phyloP scores from a whole-genome alignment of 1,140 invertebrate genomes.

The Heliconius congener region DNA sequence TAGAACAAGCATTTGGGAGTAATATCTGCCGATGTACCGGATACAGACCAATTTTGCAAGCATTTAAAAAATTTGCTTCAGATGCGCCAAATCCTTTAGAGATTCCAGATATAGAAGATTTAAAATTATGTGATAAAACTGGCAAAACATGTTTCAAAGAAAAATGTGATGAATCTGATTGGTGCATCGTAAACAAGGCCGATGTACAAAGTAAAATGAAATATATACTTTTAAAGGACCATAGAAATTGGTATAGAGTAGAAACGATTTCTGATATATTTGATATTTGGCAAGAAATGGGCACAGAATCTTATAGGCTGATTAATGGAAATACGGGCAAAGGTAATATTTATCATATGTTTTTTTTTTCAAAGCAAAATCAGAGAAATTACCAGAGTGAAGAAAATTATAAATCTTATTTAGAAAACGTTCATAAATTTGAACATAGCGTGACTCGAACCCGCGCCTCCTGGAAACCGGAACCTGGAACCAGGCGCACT shows the following conservation, averaged over 20 bases:
- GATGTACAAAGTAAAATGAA: slow-evolving; percentile 49
- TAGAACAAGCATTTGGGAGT: slow-evolving; percentile 86
- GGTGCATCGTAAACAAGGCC: slow-evolving; percentile 53
- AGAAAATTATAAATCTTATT: no score
- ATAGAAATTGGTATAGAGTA: slow-evolving; percentile 57
- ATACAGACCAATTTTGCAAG: slow-evolving; percentile 89
- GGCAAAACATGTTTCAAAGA: slow-evolving; percentile 60
- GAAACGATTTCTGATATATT: slow-evolving; percentile 52
- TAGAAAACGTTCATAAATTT: no score
- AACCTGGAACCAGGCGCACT: no score
- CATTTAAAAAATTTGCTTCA: slow-evolving; percentile 86
- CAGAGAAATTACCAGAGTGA: no score
- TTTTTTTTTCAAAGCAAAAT: no score
- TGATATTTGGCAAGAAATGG: slow-evolving; percentile 45
- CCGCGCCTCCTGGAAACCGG: no score
- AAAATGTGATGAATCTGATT: slow-evolving; percentile 51
- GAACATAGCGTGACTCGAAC: no score
- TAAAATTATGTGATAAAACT: slow-evolving; percentile 54
- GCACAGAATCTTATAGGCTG: slow-evolving; percentile 73
- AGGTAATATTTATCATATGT: slow-evolving; percentile 44
- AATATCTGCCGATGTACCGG: slow-evolving; percentile 92
- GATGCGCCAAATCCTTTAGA: slow-evolving; percentile 40
- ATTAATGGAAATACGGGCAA: slow-evolving; percentile 82
- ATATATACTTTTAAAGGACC: slow-evolving; percentile 53
- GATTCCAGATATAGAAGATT: slow-evolving; percentile 62